Evolutionary conservation across 2,888 invertebrate species (phyloP), one percentile per base, ranked within the genome.

Genomic region (Lysandra bellargus): DNA sequence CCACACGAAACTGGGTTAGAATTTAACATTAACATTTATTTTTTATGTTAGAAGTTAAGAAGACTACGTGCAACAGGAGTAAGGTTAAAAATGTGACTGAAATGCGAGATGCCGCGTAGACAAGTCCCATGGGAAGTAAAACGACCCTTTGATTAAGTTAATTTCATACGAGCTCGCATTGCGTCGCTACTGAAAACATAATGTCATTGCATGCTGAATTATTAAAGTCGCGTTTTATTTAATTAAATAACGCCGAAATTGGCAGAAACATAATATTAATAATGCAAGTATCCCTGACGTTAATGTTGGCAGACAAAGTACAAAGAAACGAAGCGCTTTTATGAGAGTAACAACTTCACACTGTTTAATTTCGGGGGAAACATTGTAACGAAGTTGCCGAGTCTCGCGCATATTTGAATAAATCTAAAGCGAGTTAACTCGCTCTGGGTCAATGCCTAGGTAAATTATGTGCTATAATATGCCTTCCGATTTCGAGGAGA

Each of bases 11-110:
- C 69, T 44, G 40, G 44, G 74, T 44, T 44, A 44, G 74, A 44
- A 74, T 74, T 44, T 74, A 44, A 74, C 74, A 74, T 74, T 74
- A 74, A 74, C 44, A 23, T 74, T 74, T 74, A 74, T 74, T 74
- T 44, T 69, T 74, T 74, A 74, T 44, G 37, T 44, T 9, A 7
- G n/a, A 12, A 44, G 74, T 44, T 74, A 44, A 73, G 17, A 74
- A 74, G 74, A 44, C 44, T 44, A 40, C 74, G 74, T 44, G 74
- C 74, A 74, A 23, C 74, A 44, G 30, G 44, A 14, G 2, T 44
- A 74, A 40, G 74, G 7, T 74, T 74, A 44, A 74, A 73, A 44
- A 23, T 74, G n/a, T 73, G 6, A 40, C n/a, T 44, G 23, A 74
- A 74, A 74, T 33, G 44, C 44, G 44, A 74, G 74, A 23, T 44